A percentile compares a stretch with the other conserved stretches of the same genome.
Evolutionary conservation across 2,113 vertebrate species (phyloP).

Genomic region (Epinephelus moara): DNA sequence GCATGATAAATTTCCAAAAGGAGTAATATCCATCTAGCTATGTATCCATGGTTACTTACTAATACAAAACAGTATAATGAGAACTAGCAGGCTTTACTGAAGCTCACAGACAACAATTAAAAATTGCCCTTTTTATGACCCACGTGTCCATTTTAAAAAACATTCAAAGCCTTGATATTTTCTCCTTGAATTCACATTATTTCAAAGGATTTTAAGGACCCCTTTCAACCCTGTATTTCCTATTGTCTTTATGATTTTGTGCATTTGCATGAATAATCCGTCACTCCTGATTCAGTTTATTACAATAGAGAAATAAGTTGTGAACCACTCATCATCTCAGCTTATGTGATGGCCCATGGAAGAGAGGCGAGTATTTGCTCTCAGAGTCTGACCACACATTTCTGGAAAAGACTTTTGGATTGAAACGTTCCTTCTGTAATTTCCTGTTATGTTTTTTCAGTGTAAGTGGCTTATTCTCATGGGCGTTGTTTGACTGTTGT

Average conservation of each 20-base stretch:
- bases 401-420: conserved; percentile 59
- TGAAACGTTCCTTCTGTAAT: conserved; percentile 68
- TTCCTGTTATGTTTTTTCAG: conserved; percentile 69
- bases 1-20: no score
- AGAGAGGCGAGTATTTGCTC: conserved; percentile 7
- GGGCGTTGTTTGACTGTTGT: conserved; percentile 63
- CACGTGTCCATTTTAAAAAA: no score
- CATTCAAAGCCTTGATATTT: no score
- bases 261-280: background rate
- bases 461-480: conserved; percentile 72
- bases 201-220: no score
- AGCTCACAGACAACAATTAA: no score
- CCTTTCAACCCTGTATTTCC: no score
- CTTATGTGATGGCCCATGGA: background rate
- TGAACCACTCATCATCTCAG: background rate
- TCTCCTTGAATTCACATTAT: no score
- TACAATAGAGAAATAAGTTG: background rate
- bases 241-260: background rate
- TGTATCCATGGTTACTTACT: no score
- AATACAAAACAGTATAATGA: no score
- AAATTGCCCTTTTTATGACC: no score
- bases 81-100: no score
- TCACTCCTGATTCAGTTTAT: background rate
- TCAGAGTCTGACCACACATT: conserved; percentile 34
- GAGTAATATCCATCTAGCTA: no score